Percentiles rank a stretch among this genome's conserved stretches.
These are phyloP conservation scores for Leptinotarsa juncta DNA, from an alignment of 2,888 invertebrate genomes.

Conservation along the genomic window DNA sequence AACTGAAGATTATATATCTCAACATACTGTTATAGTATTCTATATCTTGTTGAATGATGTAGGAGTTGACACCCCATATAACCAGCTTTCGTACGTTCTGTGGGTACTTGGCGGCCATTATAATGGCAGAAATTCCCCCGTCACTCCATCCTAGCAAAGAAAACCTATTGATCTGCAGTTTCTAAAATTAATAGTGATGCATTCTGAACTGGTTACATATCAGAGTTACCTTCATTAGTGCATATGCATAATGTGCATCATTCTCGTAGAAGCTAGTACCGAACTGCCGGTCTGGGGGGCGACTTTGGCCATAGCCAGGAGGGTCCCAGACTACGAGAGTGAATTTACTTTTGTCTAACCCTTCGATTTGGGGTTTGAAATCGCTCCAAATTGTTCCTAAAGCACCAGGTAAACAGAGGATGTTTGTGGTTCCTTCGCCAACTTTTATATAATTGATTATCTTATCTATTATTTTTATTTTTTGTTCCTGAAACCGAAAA, in stretches of 20 bases:
- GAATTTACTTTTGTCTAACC: constrained; percentile 72
- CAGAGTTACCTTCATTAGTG: constrained; percentile 75
- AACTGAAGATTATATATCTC: not conserved
- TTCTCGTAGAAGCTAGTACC: constrained; percentile 76
- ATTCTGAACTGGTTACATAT: not conserved
- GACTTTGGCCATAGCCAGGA: constrained; percentile 87
- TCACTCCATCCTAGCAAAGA: constrained; percentile 92
- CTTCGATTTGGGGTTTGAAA: constrained; percentile 81
- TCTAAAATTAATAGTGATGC: constrained; percentile 59
- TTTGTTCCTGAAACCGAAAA: constrained; percentile 69
- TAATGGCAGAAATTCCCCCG: constrained; percentile 83
- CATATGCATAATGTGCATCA: constrained; percentile 79
- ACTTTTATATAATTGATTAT: constrained; percentile 74
- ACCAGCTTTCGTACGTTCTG: constrained; percentile 77
- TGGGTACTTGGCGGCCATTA: constrained; percentile 80
- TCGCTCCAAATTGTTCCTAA: constrained; percentile 86
- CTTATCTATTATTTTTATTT: constrained; percentile 71
- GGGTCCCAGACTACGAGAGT: constrained; percentile 85
- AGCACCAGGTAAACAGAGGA: constrained; percentile 84
- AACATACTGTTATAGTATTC: constrained; percentile 72
- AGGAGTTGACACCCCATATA: constrained; percentile 83
- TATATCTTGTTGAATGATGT: constrained; percentile 77
- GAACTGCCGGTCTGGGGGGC: constrained; percentile 81
- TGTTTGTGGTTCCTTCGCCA: constrained; percentile 71
- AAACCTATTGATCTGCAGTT: constrained; percentile 74